A percentile compares a stretch with the other conserved stretches of the same genome.
Conservation (phyloP, 2,113 vertebrate species). For the Atherinomorus stipes region DNA sequence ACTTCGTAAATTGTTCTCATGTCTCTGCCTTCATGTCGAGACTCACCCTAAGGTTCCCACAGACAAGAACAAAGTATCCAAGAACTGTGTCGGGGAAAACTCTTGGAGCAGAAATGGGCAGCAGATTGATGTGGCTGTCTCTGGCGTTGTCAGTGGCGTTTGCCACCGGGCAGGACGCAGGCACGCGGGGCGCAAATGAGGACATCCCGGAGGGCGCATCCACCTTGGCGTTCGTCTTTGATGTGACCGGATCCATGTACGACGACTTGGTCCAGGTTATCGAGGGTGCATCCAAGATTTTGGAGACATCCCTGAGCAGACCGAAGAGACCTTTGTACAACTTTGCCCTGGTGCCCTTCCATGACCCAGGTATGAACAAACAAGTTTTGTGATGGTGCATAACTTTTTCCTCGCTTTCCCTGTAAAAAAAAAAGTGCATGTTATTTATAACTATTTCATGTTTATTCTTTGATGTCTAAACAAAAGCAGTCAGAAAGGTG, state of each 20-base stretch:
- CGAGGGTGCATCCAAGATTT: constrained; percentile 96
- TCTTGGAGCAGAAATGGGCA: constrained; percentile 69
- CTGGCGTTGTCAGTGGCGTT: constrained; percentile 72
- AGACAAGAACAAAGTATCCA: constrained; percentile 8
- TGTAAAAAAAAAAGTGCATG: not conserved
- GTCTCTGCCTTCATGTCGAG: constrained; percentile 46
- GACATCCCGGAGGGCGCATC: constrained; percentile 93
- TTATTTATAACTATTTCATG: constrained; percentile 6
- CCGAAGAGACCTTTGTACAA: constrained; percentile 93
- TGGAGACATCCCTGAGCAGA: constrained; percentile 96
- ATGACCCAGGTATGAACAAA: constrained; percentile 91
- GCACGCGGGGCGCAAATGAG: constrained; percentile 55
- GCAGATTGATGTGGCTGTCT: constrained; percentile 52
- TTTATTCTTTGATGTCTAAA: constrained; percentile 15
- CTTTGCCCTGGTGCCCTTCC: constrained; percentile 96
- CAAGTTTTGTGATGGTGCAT: not conserved
- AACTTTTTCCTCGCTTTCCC: too few species aligned
- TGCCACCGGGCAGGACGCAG: constrained; percentile 75
- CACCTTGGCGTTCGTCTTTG: constrained; percentile 97
- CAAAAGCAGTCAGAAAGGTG: constrained; percentile 66
- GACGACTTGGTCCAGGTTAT: constrained; percentile 98
- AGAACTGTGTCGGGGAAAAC: constrained; percentile 40
- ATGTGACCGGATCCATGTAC: constrained; percentile 99
- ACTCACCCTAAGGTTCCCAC: constrained; percentile 45
- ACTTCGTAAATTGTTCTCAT: constrained; percentile 47